These are phyloP conservation scores for Heliconius aoede DNA, from an alignment of 2,888 invertebrate genomes.

Conservation along the genomic window DNA sequence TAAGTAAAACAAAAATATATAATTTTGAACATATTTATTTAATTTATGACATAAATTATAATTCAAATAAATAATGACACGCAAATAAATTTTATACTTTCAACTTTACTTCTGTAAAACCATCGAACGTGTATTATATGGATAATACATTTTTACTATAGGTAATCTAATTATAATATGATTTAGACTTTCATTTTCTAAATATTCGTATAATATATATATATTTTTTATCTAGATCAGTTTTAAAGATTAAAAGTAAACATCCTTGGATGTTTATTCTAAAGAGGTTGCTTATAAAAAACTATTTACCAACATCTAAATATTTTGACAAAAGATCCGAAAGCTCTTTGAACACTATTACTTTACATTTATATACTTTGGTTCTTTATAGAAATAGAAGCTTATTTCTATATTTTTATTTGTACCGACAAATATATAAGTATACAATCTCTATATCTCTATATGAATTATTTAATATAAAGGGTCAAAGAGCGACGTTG, in stretches of 20 bases:
- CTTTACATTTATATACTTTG: conserved; percentile 11
- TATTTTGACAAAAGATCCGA: conserved; percentile 4
- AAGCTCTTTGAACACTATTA: conserved; percentile 2
- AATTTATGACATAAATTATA: background rate
- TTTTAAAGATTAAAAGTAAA: conserved; percentile 21
- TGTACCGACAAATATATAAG: background rate
- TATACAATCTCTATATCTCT: background rate
- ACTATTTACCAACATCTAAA: conserved; percentile 1
- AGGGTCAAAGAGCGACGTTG: too few relatives aligned
- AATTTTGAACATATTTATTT: background rate
- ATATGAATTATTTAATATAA: too few relatives aligned
- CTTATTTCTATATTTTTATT: background rate
- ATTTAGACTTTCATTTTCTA: background rate
- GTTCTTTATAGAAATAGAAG: background rate
- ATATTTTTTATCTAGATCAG: background rate
- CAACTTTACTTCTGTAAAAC: background rate
- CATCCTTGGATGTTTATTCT: conserved; percentile 7
- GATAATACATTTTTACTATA: too few relatives aligned
- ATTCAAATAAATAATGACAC: background rate
- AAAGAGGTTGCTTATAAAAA: conserved; percentile 11
- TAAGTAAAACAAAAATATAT: background rate
- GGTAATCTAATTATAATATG: too few relatives aligned
- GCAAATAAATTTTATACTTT: background rate
- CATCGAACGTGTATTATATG: too few relatives aligned
- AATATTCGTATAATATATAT: background rate